These are phyloP conservation scores for Mallateleia sp. DNA, from an alignment of 2,888 invertebrate species.

Conservation along the genomic window DNA sequence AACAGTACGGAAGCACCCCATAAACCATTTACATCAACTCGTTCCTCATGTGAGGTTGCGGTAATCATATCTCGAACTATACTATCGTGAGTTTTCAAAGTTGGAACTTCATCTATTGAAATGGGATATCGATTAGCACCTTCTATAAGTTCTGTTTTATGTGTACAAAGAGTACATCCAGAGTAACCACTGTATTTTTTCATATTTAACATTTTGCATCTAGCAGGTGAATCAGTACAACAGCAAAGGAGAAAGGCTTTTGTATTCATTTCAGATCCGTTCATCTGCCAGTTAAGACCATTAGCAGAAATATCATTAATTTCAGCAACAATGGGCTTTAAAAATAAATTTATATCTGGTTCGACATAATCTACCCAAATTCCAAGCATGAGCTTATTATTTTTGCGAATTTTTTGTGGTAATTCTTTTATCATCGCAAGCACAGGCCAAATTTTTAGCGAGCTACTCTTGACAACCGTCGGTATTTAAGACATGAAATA, in stretches of 20 bases:
- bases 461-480: too few species aligned
- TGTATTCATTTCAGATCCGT: too few species aligned
- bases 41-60: constrained; percentile 3
- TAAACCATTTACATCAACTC: constrained; percentile 35
- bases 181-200: constrained; percentile 66
- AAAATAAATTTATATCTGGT: constrained; percentile 13
- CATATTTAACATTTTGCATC: too few species aligned
- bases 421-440: too few species aligned
- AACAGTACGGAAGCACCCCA: constrained; percentile 51
- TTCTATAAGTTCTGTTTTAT: constrained; percentile 32
- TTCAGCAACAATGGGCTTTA: constrained; percentile 64
- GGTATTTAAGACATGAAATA: too few species aligned
- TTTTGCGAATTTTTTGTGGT: too few species aligned
- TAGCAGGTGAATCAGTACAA: too few species aligned
- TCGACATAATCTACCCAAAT: constrained; percentile 66
- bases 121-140: constrained; percentile 39
- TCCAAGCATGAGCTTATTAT: too few species aligned
- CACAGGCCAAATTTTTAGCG: too few species aligned
- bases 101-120: not conserved
- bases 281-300: too few species aligned
- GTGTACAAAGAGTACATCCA: constrained; percentile 70
- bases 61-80: not conserved
- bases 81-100: too few species aligned
- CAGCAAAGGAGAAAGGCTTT: constrained; percentile 41
- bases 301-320: constrained; percentile 57